phyloP scores from a whole-genome alignment of 30 jellyfish, hydroid and myxozoan species.

The Pelagia noctiluca region DNA sequence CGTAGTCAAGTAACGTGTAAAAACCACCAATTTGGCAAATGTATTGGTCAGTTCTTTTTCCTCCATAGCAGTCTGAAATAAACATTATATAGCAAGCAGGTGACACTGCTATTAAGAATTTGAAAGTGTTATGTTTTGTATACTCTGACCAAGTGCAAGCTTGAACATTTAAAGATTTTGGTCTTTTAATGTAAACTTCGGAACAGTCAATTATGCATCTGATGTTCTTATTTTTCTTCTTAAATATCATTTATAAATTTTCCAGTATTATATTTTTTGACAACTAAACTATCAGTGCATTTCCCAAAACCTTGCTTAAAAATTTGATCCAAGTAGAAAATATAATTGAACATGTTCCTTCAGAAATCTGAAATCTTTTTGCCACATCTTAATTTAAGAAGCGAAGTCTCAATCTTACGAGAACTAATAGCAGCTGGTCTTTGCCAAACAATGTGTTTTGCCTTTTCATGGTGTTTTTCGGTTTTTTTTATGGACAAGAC shows the following conservation, averaged over 20 bases:
- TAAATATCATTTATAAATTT: neutral
- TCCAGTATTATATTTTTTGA: neutral
- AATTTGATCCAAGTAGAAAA: too few species aligned
- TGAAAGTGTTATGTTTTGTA: slow-evolving; percentile 12
- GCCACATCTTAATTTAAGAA: slow-evolving; percentile 38
- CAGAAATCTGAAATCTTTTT: neutral
- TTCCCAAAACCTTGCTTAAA: too few species aligned
- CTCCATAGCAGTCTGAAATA: slow-evolving; percentile 50
- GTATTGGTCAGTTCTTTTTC: too few species aligned
- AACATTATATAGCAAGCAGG: slow-evolving; percentile 4
- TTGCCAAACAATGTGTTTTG: too few species aligned
- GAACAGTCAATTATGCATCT: slow-evolving; percentile 29
- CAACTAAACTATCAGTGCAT: neutral
- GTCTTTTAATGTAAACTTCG: slow-evolving; percentile 22
- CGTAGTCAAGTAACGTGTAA: too few species aligned
- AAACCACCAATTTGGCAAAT: too few species aligned
- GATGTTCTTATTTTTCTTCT: neutral
- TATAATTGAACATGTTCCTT: slow-evolving; percentile 3
- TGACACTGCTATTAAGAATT: neutral
- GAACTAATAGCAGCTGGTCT: too few species aligned
- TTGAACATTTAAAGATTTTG: neutral
- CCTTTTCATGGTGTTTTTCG: too few species aligned
- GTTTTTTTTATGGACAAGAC: too few species aligned
- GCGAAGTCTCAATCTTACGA: too few species aligned
- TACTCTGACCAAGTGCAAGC: slow-evolving; percentile 40